These are phyloP conservation scores for Leptinotarsa tumamoca DNA, from an alignment of 2,888 invertebrate genomes.

Conservation along the genomic window DNA sequence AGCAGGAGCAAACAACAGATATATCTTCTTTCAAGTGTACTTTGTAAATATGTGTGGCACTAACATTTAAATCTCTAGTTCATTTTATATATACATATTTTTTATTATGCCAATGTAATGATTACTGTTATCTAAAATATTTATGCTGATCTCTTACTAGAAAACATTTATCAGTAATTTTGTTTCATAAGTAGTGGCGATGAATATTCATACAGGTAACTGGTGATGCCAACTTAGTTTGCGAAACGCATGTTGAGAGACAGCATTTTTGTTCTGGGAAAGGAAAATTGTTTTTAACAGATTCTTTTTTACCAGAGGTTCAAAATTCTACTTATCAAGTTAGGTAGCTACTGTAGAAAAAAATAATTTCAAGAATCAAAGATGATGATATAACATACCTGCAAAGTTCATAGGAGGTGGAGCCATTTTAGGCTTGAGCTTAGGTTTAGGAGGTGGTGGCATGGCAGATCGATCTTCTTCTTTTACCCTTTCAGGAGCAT, in stretches of 20 bases:
- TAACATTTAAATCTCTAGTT: too few relatives aligned
- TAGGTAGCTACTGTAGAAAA: neutral
- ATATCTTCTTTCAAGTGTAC: too few relatives aligned
- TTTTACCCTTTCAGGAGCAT: constrained; percentile 57
- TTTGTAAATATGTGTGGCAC: too few relatives aligned
- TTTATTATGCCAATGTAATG: too few relatives aligned
- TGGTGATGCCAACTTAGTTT: too few relatives aligned
- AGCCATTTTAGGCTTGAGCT: constrained; percentile 75
- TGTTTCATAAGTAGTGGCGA: neutral
- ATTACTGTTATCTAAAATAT: too few relatives aligned
- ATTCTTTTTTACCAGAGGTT: neutral
- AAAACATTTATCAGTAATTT: constrained; percentile 21
- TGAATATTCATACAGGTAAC: neutral
- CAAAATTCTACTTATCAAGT: neutral
- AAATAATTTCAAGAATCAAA: neutral
- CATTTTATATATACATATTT: too few relatives aligned
- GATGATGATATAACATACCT: constrained; percentile 53
- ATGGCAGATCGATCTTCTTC: constrained; percentile 56
- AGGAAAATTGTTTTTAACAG: neutral
- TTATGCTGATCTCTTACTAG: neutral
- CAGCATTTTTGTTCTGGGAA: too few relatives aligned
- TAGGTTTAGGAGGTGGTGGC: constrained; percentile 69
- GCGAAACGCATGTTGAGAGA: too few relatives aligned
- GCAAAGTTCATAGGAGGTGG: constrained; percentile 83
- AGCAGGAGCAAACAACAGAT: too few relatives aligned